Conservation (phyloP, 2,797 vertebrate genomes). For the Remorina albescens region DNA sequence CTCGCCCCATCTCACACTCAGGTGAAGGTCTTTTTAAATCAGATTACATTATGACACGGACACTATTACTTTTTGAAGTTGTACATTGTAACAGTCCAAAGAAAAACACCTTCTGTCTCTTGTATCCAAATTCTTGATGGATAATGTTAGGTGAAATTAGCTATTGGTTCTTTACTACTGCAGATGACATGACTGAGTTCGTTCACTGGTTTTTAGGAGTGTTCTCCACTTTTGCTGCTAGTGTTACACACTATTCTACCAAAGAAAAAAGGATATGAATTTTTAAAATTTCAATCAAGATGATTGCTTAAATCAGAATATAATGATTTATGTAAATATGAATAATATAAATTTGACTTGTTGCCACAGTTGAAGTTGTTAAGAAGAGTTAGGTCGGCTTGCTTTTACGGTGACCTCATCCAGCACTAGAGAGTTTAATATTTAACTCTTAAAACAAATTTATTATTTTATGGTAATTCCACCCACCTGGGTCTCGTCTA, state of each 20-base stretch:
- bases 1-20: conserved; percentile 97
- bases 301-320: too few species aligned
- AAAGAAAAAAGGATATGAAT: background rate
- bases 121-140: too few species aligned
- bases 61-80: background rate
- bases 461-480: background rate
- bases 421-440: background rate
- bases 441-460: background rate
- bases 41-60: background rate
- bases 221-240: too few species aligned
- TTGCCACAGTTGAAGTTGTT: background rate
- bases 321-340: too few species aligned
- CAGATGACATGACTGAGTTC: too few species aligned
- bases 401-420: background rate
- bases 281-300: too few species aligned
- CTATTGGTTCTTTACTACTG: too few species aligned
- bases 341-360: background rate
- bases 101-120: too few species aligned
- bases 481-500: background rate
- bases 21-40: conserved; percentile 78
- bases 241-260: too few species aligned
- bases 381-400: background rate
- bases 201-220: too few species aligned
- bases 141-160: too few species aligned
- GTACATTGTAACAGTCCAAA: too few species aligned